A percentile compares a stretch with the other conserved stretches of the same genome.
These are phyloP conservation scores for Littorina saxatilis DNA, from an alignment of 1,140 invertebrate genomes.

Conservation along the genomic window DNA sequence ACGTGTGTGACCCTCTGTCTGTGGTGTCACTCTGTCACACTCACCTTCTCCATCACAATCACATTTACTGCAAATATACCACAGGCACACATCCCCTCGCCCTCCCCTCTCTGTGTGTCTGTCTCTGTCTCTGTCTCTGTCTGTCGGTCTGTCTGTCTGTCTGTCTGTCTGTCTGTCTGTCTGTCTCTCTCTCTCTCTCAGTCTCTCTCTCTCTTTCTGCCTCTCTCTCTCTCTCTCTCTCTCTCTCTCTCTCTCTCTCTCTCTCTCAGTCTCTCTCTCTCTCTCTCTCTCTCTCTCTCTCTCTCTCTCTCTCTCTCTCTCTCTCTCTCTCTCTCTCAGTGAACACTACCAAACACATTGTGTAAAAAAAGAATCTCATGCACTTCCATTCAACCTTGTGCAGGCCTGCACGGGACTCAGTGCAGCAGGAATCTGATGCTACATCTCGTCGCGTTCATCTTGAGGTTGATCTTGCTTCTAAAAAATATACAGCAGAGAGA, in stretches of 20 bases:
- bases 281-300: slow-evolving; percentile 1
- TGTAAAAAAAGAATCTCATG: no score
- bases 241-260: neutral
- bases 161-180: neutral
- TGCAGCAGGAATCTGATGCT: neutral
- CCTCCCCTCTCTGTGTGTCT: neutral
- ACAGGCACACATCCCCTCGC: no score
- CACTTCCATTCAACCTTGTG: neutral
- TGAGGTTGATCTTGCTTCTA: no score
- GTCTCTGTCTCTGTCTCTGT: neutral
- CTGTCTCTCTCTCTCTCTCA: neutral
- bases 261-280: neutral
- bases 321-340: neutral
- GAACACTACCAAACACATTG: no score
- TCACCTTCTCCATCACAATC: neutral
- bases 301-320: slow-evolving; percentile 15
- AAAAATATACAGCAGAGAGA: no score
- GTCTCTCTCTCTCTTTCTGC: neutral
- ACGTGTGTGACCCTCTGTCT: neutral
- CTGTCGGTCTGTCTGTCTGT: neutral
- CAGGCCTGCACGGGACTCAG: neutral
- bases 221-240: neutral
- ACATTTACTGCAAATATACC: neutral
- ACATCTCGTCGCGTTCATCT: no score
- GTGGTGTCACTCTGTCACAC: neutral